Evolutionary conservation across 1,140 invertebrate genomes (phyloP).

Genomic region (Rhizoglyphus robini): DNA sequence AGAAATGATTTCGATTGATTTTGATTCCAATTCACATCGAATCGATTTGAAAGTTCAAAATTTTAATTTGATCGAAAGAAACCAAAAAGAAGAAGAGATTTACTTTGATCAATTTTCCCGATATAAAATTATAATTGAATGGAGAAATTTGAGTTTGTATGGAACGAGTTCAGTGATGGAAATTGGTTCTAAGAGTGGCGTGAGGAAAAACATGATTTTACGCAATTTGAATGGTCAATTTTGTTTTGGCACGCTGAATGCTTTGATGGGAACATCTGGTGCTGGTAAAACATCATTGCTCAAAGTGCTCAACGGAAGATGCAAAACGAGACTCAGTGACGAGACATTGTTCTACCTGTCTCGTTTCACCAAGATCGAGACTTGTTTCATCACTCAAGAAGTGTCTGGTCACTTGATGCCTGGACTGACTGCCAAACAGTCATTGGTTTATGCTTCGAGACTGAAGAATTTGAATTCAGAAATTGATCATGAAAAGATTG

Average conservation of each 20-base stretch:
- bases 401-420: constrained; percentile 62
- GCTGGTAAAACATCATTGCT: constrained; percentile 28
- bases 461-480: constrained; percentile 44
- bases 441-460: constrained; percentile 82
- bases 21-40: neutral
- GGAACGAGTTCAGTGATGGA: neutral
- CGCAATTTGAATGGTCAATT: neutral
- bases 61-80: neutral
- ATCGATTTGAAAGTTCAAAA: neutral
- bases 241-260: constrained; percentile 1
- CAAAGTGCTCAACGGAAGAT: constrained; percentile 10
- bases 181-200: neutral
- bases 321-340: neutral
- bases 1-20: neutral
- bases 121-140: neutral
- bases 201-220: neutral
- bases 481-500: constrained; percentile 2
- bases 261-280: constrained; percentile 26
- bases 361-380: neutral
- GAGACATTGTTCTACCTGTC: neutral
- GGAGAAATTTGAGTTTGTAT: neutral
- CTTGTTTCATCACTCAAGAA: constrained; percentile 8
- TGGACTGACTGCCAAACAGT: constrained; percentile 70
- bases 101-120: neutral
- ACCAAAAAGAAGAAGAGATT: neutral